A percentile compares a stretch with the other conserved stretches of the same genome.
phyloP scores from a whole-genome alignment of 1,140 invertebrate species.

The Mercenaria mercenaria region DNA sequence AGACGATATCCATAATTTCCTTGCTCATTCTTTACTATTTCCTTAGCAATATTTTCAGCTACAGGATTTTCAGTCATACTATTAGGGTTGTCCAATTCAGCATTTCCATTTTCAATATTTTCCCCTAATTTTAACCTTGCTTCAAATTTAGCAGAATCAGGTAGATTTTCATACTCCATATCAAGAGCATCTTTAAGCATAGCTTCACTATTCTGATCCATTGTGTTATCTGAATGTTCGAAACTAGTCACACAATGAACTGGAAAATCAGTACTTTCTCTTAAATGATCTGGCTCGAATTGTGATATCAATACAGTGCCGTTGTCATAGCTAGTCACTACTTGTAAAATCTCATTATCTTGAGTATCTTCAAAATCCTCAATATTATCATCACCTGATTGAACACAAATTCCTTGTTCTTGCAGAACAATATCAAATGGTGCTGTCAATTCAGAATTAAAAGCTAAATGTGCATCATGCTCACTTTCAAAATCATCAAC shows the following conservation, averaged over 20 bases:
- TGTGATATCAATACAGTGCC: constrained; percentile 9
- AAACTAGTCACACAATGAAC: constrained; percentile 7
- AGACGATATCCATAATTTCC: constrained; percentile 43
- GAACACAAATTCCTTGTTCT: constrained; percentile 53
- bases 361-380: background rate
- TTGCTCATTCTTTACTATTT: constrained; percentile 35
- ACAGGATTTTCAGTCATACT: constrained; percentile 15
- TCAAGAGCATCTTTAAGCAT: constrained; percentile 61
- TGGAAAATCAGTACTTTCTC: background rate
- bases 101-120: background rate
- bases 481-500: background rate
- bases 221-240: constrained; percentile 19
- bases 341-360: constrained; percentile 12
- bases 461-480: constrained; percentile 46
- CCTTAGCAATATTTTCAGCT: constrained; percentile 58
- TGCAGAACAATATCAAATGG: constrained; percentile 61
- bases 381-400: background rate
- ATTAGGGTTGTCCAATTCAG: constrained; percentile 30
- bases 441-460: constrained; percentile 60
- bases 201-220: constrained; percentile 62
- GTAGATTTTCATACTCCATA: constrained; percentile 56
- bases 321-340: constrained; percentile 27
- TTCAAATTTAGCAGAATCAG: constrained; percentile 14
- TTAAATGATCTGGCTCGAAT: constrained; percentile 23
- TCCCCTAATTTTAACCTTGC: constrained; percentile 29